Evolutionary conservation across 2,888 invertebrate genomes (phyloP).

Genomic region (Deilephila elpenor): DNA sequence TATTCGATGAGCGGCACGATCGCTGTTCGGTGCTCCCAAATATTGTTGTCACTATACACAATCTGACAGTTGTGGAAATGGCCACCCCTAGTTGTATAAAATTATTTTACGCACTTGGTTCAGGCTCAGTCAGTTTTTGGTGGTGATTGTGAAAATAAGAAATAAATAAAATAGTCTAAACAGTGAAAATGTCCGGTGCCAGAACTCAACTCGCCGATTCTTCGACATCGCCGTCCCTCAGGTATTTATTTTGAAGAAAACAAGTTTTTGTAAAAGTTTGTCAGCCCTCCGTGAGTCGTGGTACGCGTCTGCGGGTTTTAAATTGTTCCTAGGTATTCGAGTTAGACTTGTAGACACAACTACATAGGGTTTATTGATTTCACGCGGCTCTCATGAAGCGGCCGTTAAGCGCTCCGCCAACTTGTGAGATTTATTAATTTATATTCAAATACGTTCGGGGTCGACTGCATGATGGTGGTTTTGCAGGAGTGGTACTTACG

Average conservation of each 20-base stretch:
- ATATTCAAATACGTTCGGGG: not conserved
- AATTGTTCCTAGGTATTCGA: constrained; percentile 9
- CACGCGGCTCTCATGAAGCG: constrained; percentile 7
- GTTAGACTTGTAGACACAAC: not conserved
- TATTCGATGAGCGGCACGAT: constrained; percentile 35
- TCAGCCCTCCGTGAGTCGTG: not conserved
- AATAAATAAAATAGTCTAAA: not conserved
- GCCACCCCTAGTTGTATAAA: constrained; percentile 71
- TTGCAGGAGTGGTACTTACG: not conserved
- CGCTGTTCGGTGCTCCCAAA: not conserved
- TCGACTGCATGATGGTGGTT: not conserved
- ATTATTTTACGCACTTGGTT: constrained; percentile 50
- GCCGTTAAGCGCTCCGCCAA: not conserved
- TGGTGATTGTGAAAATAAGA: constrained; percentile 39
- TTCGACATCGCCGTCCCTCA: constrained; percentile 88
- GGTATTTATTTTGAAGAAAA: constrained; percentile 70
- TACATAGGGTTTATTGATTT: constrained; percentile 23
- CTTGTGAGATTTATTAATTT: not conserved
- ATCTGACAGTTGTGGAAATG: constrained; percentile 33
- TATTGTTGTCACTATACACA: constrained; percentile 3
- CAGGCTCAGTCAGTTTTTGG: constrained; percentile 55
- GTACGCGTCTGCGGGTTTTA: not conserved
- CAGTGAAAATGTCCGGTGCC: constrained; percentile 65
- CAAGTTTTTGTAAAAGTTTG: constrained; percentile 41
- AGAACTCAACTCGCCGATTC: constrained; percentile 88